Percentiles rank a stretch among this genome's conserved stretches.
These are phyloP conservation scores for Epizoanthus scotinus DNA, from an alignment of 92 coral and sea anemone species.

Conservation along the genomic window DNA sequence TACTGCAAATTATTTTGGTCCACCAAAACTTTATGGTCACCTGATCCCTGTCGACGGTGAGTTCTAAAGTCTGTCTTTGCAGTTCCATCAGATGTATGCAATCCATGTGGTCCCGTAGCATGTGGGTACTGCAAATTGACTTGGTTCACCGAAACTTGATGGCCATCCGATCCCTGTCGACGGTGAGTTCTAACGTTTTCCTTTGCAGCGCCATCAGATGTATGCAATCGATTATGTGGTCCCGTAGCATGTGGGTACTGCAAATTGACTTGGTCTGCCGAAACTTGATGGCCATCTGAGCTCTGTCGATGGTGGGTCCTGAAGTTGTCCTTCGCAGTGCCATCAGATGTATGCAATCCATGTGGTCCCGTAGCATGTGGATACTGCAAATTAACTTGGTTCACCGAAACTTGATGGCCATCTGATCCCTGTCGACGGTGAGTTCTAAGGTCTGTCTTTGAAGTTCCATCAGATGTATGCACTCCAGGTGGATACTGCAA, in stretches of 20 bases:
- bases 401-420: background rate
- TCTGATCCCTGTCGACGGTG: background rate
- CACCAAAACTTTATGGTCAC: background rate
- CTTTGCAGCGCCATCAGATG: too few relatives aligned
- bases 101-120: background rate
- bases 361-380: background rate
- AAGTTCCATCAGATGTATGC: background rate
- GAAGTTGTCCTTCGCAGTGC: background rate
- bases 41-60: background rate
- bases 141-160: too few relatives aligned
- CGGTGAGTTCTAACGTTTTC: too few relatives aligned
- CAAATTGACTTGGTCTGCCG: background rate
- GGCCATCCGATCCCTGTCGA: conserved; percentile 18
- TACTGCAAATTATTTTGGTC: background rate
- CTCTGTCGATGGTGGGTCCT: background rate
- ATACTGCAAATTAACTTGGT: background rate
- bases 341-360: background rate
- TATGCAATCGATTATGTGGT: too few relatives aligned
- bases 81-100: background rate
- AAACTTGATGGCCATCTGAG: conserved; percentile 1
- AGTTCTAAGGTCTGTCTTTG: background rate
- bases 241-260: too few relatives aligned
- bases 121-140: background rate
- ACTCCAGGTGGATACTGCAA: background rate
- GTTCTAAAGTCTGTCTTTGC: background rate